Evolutionary conservation across 2,888 invertebrate genomes (phyloP).

Genomic region (Eulithis prunata): DNA sequence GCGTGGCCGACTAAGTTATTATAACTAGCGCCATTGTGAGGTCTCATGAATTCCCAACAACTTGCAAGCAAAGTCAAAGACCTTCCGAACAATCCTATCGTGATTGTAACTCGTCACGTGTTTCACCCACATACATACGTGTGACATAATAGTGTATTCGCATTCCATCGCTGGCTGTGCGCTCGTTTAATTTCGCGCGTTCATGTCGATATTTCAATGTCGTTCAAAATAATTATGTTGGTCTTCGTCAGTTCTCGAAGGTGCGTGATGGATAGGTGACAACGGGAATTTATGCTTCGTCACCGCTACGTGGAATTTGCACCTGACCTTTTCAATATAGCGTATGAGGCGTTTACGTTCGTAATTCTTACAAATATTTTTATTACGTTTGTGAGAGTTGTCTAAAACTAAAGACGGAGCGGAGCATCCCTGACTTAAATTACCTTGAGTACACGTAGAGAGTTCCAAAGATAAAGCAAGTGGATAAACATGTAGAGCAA

Average conservation of each 20-base stretch:
- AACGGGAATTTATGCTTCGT: constrained; percentile 21
- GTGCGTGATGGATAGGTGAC: constrained; percentile 27
- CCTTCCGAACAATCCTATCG: constrained; percentile 19
- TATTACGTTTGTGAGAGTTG: not conserved
- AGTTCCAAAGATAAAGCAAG: not conserved
- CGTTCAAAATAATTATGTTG: constrained; percentile 17
- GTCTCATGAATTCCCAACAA: constrained; percentile 24
- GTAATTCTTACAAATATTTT: constrained; percentile 3
- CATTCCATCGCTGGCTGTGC: constrained; percentile 23
- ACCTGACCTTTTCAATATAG: constrained; percentile 19
- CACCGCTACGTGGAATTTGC: constrained; percentile 27
- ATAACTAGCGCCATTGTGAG: constrained; percentile 13
- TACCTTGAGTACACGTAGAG: not conserved
- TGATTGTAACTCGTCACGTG: constrained; percentile 27
- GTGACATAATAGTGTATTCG: constrained; percentile 24
- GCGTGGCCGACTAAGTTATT: constrained; percentile 19
- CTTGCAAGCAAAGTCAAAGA: constrained; percentile 28
- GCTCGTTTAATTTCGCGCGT: constrained; percentile 21
- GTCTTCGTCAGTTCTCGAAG: constrained; percentile 31
- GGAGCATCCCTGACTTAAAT: not conserved
- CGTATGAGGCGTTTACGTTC: constrained; percentile 8
- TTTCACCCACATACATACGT: constrained; percentile 25
- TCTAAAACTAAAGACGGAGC: not conserved
- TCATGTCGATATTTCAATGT: constrained; percentile 29
- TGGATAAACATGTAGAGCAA: not conserved